Evolutionary conservation across 2,797 vertebrate genomes (phyloP).

Genomic region (Triplophysa yarkandensis): DNA sequence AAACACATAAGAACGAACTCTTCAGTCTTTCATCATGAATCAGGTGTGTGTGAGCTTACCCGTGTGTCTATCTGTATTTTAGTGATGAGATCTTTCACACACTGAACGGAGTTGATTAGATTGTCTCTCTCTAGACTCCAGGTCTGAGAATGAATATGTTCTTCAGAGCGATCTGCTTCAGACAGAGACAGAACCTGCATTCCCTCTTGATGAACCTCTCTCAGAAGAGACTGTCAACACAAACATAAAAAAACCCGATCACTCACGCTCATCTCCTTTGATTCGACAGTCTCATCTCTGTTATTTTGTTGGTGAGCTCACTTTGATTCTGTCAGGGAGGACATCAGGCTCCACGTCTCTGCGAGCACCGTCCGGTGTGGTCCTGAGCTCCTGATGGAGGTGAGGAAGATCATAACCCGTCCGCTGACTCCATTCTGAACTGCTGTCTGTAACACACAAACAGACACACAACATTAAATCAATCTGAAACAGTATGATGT

Average conservation of each 20-base stretch:
- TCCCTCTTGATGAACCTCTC: constrained; percentile 93
- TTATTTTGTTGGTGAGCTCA: constrained; percentile 57
- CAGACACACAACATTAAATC: background rate
- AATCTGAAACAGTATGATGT: background rate
- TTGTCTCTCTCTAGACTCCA: constrained; percentile 85
- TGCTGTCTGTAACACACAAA: constrained; percentile 77
- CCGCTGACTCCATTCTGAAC: constrained; percentile 91
- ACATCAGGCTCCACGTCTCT: constrained; percentile 80
- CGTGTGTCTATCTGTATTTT: constrained; percentile 68
- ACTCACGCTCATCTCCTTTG: background rate
- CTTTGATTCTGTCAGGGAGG: constrained; percentile 91
- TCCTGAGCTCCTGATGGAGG: constrained; percentile 81
- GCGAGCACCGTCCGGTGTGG: constrained; percentile 77
- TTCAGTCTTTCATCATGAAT: too few species aligned
- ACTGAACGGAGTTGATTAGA: constrained; percentile 81
- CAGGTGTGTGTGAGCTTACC: background rate
- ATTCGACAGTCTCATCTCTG: background rate
- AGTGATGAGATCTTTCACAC: constrained; percentile 85
- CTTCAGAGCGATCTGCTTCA: constrained; percentile 60
- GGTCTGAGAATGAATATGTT: constrained; percentile 66
- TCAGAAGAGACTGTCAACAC: constrained; percentile 80
- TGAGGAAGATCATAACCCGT: constrained; percentile 72
- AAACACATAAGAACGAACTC: background rate
- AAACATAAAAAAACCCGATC: background rate
- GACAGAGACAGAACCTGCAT: constrained; percentile 94